Base-by-base conservation (phyloP, 2,113 vertebrate genomes). In the Pyrgilauda ruficollis region DNA sequence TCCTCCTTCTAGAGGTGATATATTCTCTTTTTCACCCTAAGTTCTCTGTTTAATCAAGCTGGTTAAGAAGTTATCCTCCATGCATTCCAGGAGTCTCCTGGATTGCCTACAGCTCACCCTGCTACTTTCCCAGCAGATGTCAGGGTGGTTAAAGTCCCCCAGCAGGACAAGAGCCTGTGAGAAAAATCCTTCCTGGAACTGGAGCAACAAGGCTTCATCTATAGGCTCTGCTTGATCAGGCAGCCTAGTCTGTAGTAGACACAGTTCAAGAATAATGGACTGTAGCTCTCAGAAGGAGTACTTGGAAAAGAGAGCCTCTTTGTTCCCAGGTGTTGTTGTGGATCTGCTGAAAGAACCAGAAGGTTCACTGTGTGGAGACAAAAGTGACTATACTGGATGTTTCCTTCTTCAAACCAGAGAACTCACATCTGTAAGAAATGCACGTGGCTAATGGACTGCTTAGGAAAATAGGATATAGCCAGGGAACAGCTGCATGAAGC, bases 381-480 rank as follows among this genome's bases (percentile, higher is more conserved):
- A 35, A 92, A 93, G 68, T 92, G 76, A n/a, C 83, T 86, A 11
- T 69, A 28, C 18, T 86, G 72, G 73, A 81, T 72, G 56, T 90
- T 95, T 92, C 59, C 44, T 82, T 90, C 78, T 88, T 94, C 87
- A 76, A 81, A 93, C 81, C 35, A 6, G 35, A 84, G 69, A 72
- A 55, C 26, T 92, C 92, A 90, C 94, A 95, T 96, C 90, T 95
- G 94, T 91, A 92, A 96, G 85, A 92, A 83, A 89, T 86, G 76
- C 93, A 93, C 20, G 18, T 93, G 96, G 88, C 85, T 96, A 93
- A 96, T 94, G 93, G 90, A 77, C 79, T 93, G 93, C 93, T 75
- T 95, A 86, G 85, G 33, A 94, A 91, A 95, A 80, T n/a, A 88
- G 79, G 88, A 68, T 67, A 92, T 78, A 72, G 82, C 72, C 82